Evolutionary conservation across 2,113 vertebrate species (phyloP), one percentile per base, ranked within the genome.

Genomic region (Rhizomys pruinosus): DNA sequence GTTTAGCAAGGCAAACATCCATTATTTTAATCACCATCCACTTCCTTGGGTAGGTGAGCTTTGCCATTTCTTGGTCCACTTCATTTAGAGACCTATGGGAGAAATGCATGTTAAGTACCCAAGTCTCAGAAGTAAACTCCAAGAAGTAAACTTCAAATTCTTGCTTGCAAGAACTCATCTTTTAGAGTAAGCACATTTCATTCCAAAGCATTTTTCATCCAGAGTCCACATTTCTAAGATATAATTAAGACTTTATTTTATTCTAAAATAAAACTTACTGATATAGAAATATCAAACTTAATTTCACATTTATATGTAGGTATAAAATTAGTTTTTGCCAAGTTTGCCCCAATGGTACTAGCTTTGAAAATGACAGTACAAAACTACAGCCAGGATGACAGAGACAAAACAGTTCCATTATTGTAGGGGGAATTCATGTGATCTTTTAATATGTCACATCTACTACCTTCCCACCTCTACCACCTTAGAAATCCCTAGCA

Each of bases 301-400:
- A 76, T 71, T 92, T 81, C 37, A 93, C 80, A 80, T 91, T 87
- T 37, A 84, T 20, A 88, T 29, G 20, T 13, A 87, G 13, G 61
- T 90, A 0, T 52, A 85, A 84, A 42, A 87, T 15, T 52, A 52
- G 11, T 6, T 52, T 52, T 52, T 52, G 47, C 34, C 22, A 90
- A 84, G 25, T 52, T 76, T 55, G 25, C 29, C 42, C 34, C 73
- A 74, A 39, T 29, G 12, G 59, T 68, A 57, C 20, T 64, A 74
- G 27, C 22, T 71, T 61, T 44, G 27, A 90, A 80, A 84, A 92
- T 11, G 44, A 4, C 47, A 90, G 57, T 61, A 63, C n/a, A 76
- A 9, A 11, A 42, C 42, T 57, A 57, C 71, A 57, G 68, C 34
- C n/a, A 80, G 80, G 10, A 87, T 78, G 23, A 32, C 29, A 71